These are phyloP conservation scores for Seriola aureovittata DNA, from an alignment of 2,113 vertebrate genomes.

Conservation along the genomic window DNA sequence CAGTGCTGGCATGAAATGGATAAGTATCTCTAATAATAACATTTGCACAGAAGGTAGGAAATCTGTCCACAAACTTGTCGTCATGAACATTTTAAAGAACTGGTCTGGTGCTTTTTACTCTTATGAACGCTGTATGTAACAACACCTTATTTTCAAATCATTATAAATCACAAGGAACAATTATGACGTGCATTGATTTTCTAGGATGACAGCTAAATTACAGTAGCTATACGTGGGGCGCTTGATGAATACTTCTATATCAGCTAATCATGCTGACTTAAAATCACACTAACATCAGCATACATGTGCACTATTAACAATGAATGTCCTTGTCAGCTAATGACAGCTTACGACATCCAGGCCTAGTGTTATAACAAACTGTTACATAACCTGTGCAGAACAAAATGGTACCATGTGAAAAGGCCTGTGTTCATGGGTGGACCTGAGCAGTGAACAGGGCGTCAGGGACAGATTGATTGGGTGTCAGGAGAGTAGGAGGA, in stretches of 20 bases:
- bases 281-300: conserved; percentile 11
- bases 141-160: neutral
- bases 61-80: neutral
- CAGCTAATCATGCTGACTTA: neutral
- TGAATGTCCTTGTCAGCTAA: conserved; percentile 37
- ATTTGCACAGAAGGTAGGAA: neutral
- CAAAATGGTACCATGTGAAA: conserved; percentile 59
- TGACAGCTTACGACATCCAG: conserved; percentile 50
- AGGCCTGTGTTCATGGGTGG: conserved; percentile 44
- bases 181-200: neutral
- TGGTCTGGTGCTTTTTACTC: neutral
- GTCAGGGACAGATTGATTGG: conserved; percentile 68
- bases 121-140: neutral
- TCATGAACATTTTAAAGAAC: neutral
- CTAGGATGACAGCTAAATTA: neutral
- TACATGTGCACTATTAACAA: conserved; percentile 11
- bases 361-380: conserved; percentile 16
- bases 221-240: neutral
- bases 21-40: neutral
- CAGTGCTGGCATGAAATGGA: neutral
- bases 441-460: conserved; percentile 41
- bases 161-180: neutral
- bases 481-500: conserved; percentile 70
- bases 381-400: conserved; percentile 53
- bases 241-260: neutral